These are phyloP conservation scores for Pollenia labialis DNA, from an alignment of 2,888 invertebrate genomes.

Conservation along the genomic window DNA sequence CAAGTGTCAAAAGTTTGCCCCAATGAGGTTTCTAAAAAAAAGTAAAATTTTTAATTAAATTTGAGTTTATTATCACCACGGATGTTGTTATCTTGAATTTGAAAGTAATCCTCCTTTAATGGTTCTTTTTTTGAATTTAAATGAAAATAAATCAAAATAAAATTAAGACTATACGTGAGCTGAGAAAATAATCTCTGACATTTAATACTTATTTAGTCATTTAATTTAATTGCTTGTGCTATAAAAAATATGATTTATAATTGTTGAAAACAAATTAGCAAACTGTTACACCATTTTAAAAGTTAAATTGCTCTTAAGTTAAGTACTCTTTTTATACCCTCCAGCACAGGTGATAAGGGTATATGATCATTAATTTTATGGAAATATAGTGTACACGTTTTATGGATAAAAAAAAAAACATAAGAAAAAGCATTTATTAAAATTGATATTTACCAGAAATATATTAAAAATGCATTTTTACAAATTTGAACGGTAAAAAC, in stretches of 20 bases:
- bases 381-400: too few relatives aligned
- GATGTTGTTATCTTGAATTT: slow-evolving; percentile 44
- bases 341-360: too few relatives aligned
- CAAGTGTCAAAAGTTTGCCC: slow-evolving; percentile 86
- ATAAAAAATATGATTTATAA: background rate
- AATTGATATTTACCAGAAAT: too few relatives aligned
- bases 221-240: slow-evolving; percentile 33
- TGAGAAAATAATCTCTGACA: slow-evolving; percentile 35
- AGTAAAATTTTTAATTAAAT: background rate
- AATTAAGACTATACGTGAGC: slow-evolving; percentile 1
- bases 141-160: slow-evolving; percentile 40
- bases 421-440: too few relatives aligned
- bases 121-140: background rate
- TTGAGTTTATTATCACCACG: background rate
- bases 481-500: too few relatives aligned
- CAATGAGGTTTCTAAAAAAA: slow-evolving; percentile 79
- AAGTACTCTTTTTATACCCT: too few relatives aligned
- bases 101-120: slow-evolving; percentile 32
- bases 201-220: slow-evolving; percentile 16
- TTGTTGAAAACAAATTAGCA: too few relatives aligned
- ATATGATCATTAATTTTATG: too few relatives aligned
- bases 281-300: too few relatives aligned
- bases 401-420: too few relatives aligned
- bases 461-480: too few relatives aligned
- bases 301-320: too few relatives aligned